Evolutionary conservation across 2,113 vertebrate species (phyloP), one percentile per base, ranked within the genome.

Genomic region (Oenanthe melanoleuca): DNA sequence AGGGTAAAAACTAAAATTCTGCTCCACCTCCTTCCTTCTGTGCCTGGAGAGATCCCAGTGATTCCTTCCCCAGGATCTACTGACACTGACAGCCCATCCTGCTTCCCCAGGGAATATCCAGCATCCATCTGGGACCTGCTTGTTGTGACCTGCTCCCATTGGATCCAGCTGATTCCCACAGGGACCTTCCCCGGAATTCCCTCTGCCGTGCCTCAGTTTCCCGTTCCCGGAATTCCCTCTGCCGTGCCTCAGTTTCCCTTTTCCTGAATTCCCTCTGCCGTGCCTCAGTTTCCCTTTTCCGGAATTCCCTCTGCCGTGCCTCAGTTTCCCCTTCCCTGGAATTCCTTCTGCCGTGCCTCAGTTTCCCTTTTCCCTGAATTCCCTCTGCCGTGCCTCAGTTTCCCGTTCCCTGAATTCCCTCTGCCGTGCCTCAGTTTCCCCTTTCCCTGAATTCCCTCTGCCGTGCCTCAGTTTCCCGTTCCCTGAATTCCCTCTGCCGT

Each of bases 401-500:
- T 94, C 93, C 91, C 40, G 12, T 40, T 40, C 40, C 40, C 34
- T 37, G 25, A 21, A 26, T 34, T 1, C 34, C 45, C 74, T 52
- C 70, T 8, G 21, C 53, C 1, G 37, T 85, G 88, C 88, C 90
- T 94, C 92, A 26, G 90, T 42, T 91, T 94, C 93, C 91, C 82
- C 40, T 6, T 40, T 40, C 40, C 40, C 34, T 37, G 25, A 21
- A 26, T 34, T 1, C 34, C 45, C 74, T 52, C 70, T 8, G 21
- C 53, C 1, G 37, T 85, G 88, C 88, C 90, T 94, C 92, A 26
- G 90, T 42, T 91, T 94, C 93, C 91, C 82, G 24, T 49, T 78
- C 5, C 22, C 4, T n/a, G 25, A 21, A 26, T 34, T 1, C 34
- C 45, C 74, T 52, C 70, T 8, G 21, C 53, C 1, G 37, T 85